Base-by-base conservation (phyloP, 2,797 vertebrate species). In the Darevskia mixta region DNA sequence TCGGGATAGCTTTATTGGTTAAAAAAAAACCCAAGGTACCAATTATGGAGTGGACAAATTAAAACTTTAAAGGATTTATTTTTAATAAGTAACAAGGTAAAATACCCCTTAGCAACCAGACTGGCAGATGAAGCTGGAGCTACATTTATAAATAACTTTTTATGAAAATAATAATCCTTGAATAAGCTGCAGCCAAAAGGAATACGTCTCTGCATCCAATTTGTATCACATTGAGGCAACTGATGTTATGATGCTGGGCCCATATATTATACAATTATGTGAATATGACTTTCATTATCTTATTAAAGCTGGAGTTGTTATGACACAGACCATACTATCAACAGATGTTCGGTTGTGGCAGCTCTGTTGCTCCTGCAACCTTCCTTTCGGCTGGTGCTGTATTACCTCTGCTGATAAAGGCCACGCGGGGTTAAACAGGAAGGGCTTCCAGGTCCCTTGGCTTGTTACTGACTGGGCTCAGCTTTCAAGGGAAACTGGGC, bases 281-380 rank as follows among this genome's bases (percentile, higher is more conserved):
- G 87, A 92, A 95, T 87, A 87, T 94, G 95, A 91, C 87, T 95
- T 93, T 89, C 91, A 92, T 96, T 92, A 90, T 3, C 4, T 75
- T 90, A 90, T 93, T 94, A 91, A 93, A 92, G 92, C 45, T n/a
- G 85, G 85, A 79, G 93, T 87, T 89, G 89, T 80, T 86, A 72
- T 73, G 92, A 80, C 77, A 58, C 83, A 72, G 92, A 82, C 88
- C 94, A 83, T 27, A 18, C 87, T 71, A 85, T 66, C 81, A 7
- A 10, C 95, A 95, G 92, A 89, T 91, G 94, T 93, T 85, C 61
- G 41, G 79, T 64, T 88, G 43, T 20, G 2, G 73, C 35, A 13
- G 13, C 43, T 11, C 3, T 11, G 81, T 43, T 64, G 84, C 45
- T n/a, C 10, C 75, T 0, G 0, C 81, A 17, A 17, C 10, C 8